Evolutionary conservation across 2,888 invertebrate species (phyloP).

Genomic region (Eilema griseolum): DNA sequence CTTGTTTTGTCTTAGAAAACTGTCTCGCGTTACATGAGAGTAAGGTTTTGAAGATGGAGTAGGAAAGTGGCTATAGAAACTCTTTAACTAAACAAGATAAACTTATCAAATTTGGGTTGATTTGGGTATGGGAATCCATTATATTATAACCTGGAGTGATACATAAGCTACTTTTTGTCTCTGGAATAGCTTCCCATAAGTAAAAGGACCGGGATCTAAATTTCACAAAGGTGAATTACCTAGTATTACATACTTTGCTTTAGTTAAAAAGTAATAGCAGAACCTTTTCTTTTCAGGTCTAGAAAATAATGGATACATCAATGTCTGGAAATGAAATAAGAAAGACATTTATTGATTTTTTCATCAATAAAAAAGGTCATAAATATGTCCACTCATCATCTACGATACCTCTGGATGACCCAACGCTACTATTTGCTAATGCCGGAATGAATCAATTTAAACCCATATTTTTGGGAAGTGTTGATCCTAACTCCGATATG

Average conservation of each 20-base stretch:
- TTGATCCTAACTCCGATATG: conserved; percentile 98
- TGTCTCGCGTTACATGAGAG: too few species aligned
- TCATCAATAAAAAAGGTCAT: conserved; percentile 92
- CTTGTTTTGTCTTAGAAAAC: too few species aligned
- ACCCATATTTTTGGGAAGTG: conserved; percentile 98
- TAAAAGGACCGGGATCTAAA: background rate
- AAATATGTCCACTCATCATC: conserved; percentile 99
- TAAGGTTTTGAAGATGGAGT: too few species aligned
- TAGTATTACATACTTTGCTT: too few species aligned
- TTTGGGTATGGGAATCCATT: too few species aligned
- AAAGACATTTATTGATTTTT: conserved; percentile 95
- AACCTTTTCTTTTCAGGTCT: conserved; percentile 48
- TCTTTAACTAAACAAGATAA: too few species aligned
- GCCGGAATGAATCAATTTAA: conserved; percentile 99
- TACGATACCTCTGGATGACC: conserved; percentile 99
- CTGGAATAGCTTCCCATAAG: too few species aligned
- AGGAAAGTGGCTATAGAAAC: too few species aligned
- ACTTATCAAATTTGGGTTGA: too few species aligned
- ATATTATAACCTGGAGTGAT: too few species aligned
- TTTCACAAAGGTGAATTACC: too few species aligned
- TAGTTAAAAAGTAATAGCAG: background rate
- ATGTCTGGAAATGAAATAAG: conserved; percentile 94
- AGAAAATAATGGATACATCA: conserved; percentile 82
- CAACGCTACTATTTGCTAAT: conserved; percentile 98
- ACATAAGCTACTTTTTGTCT: too few species aligned